Conservation (phyloP, 2,113 vertebrate species). For the Cyprinus carpio region DNA sequence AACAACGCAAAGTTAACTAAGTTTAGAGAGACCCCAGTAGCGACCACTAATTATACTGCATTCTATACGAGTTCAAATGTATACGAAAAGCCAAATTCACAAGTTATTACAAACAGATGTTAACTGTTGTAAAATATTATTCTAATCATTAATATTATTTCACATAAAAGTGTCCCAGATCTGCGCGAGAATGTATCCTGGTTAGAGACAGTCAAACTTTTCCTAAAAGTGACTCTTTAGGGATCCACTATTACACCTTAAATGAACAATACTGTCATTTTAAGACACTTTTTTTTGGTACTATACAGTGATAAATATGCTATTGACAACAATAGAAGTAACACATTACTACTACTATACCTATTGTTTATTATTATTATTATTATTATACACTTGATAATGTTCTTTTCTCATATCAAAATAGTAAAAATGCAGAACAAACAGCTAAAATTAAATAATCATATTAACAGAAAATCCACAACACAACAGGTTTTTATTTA, state of each 20-base stretch:
- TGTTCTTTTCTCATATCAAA: too few species aligned
- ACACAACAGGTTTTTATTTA: too few species aligned
- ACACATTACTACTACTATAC: too few species aligned
- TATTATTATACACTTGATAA: background rate
- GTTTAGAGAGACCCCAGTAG: background rate
- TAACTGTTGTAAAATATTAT: too few species aligned
- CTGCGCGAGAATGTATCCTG: too few species aligned
- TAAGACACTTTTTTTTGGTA: too few species aligned
- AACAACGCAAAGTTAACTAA: conserved; percentile 35
- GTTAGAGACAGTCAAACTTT: too few species aligned
- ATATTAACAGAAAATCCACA: background rate
- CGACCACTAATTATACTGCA: background rate
- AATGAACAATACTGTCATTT: background rate
- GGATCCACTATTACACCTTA: background rate
- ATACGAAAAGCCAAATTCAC: background rate
- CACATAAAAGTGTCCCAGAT: background rate
- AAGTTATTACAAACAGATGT: background rate
- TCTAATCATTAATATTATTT: background rate
- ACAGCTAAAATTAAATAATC: too few species aligned
- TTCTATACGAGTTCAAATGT: background rate
- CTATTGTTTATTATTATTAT: background rate
- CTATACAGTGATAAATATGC: too few species aligned
- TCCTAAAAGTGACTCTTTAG: background rate
- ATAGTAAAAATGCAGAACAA: too few species aligned
- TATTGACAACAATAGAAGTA: too few species aligned